phyloP scores from a whole-genome alignment of 2,888 invertebrate species.

The Mythimna albipuncta region DNA sequence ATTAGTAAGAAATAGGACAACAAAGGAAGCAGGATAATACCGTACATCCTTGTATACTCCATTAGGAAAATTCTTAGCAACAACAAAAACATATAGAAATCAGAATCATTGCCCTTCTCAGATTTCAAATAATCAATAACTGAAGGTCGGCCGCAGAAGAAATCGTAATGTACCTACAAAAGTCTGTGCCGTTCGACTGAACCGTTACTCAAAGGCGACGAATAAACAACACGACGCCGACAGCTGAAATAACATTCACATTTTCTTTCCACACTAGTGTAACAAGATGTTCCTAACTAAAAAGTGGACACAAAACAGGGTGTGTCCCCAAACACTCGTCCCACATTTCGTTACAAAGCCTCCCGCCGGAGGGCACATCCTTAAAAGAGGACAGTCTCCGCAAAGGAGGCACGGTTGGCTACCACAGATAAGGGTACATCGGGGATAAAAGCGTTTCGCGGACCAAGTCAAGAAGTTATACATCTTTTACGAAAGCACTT shows the following conservation, averaged over 20 bases:
- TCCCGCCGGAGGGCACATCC: conserved; percentile 44
- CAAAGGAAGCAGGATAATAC: background rate
- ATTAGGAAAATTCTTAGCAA: background rate
- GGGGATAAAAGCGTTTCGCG: conserved; percentile 49
- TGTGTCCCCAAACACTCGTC: conserved; percentile 45
- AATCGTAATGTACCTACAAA: conserved; percentile 23
- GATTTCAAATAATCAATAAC: conserved; percentile 39
- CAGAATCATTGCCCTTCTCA: conserved; percentile 16
- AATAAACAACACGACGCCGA: conserved; percentile 21
- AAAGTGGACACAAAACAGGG: conserved; percentile 24
- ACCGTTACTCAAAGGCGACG: conserved; percentile 9
- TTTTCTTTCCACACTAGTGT: conserved; percentile 19
- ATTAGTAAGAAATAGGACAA: background rate
- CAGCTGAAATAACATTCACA: conserved; percentile 11
- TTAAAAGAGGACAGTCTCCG: conserved; percentile 48
- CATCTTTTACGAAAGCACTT: conserved; percentile 37
- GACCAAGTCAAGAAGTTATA: conserved; percentile 19
- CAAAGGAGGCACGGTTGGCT: conserved; percentile 39
- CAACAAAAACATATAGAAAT: conserved; percentile 11
- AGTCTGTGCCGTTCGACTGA: background rate
- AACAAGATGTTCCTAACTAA: conserved; percentile 30
- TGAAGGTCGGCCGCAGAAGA: conserved; percentile 35
- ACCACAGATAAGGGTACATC: conserved; percentile 47
- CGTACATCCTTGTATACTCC: background rate
- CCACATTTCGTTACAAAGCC: conserved; percentile 51